Percentiles rank a stretch among this genome's conserved stretches.
Conservation (phyloP, 2,888 invertebrate species). For the Pandemis cinnamomeana region DNA sequence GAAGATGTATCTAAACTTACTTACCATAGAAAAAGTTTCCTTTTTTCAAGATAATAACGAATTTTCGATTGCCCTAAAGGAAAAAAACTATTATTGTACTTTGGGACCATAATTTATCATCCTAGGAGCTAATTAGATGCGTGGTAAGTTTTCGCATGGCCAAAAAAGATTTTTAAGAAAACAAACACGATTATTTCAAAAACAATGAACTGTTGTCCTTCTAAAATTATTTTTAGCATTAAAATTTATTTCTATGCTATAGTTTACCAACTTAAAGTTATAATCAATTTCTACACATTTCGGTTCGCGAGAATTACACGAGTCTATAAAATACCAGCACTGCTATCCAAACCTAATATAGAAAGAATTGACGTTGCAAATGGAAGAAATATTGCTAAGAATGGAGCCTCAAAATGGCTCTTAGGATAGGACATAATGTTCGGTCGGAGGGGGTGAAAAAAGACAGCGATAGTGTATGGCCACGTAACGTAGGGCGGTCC, state of each 20-base stretch:
- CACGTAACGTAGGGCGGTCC: slow-evolving; percentile 57
- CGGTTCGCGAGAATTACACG: neutral
- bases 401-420: slow-evolving; percentile 66
- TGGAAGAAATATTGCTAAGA: slow-evolving; percentile 70
- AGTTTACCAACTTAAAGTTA: neutral
- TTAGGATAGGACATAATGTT: slow-evolving; percentile 65
- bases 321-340: slow-evolving; percentile 39
- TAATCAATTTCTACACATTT: neutral
- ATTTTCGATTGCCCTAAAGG: too few relatives aligned
- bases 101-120: too few relatives aligned
- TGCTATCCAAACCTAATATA: slow-evolving; percentile 53
- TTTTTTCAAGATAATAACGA: too few relatives aligned
- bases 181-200: neutral
- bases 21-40: too few relatives aligned
- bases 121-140: too few relatives aligned
- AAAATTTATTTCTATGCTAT: too few relatives aligned
- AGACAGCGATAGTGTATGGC: slow-evolving; percentile 64
- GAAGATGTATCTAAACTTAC: too few relatives aligned
- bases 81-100: too few relatives aligned
- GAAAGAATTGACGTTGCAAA: slow-evolving; percentile 69
- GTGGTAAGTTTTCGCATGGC: too few relatives aligned
- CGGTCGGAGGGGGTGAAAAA: slow-evolving; percentile 64
- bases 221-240: too few relatives aligned
- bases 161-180: neutral
- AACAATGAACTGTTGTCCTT: too few relatives aligned